Conservation (phyloP, 2,113 vertebrate species). For the Xiphophorus couchianus region DNA sequence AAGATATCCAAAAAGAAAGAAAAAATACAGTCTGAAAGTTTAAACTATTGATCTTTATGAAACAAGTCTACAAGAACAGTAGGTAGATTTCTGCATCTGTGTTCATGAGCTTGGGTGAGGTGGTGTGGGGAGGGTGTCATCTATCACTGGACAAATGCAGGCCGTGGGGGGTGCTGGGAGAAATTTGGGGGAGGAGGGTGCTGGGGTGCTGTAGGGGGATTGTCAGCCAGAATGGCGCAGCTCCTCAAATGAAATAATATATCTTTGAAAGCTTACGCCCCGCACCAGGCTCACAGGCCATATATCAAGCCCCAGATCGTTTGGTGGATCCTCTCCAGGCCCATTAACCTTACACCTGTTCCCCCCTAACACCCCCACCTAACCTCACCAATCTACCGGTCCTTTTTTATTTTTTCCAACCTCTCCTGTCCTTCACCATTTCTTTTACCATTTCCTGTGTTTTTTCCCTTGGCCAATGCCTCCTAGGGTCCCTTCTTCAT, state of each 20-base stretch:
- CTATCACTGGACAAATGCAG: conserved; percentile 98
- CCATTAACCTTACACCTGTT: conserved; percentile 99
- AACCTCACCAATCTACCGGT: conserved; percentile 59
- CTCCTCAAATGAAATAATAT: conserved; percentile 99
- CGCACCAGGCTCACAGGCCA: conserved; percentile 90
- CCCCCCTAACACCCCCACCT: conserved; percentile 78
- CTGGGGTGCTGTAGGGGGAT: conserved; percentile 49
- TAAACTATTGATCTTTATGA: background rate
- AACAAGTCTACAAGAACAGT: conserved; percentile 37
- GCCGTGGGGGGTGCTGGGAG: conserved; percentile 64
- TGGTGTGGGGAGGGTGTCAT: conserved; percentile 83
- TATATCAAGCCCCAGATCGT: conserved; percentile 97
- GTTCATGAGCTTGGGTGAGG: conserved; percentile 51
- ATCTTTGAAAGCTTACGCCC: conserved; percentile 99
- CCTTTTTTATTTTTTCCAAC: conserved; percentile 70
- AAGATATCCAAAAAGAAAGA: conserved; percentile 5
- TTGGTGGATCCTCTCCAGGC: conserved; percentile 98
- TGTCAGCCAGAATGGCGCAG: conserved; percentile 89
- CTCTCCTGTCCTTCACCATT: conserved; percentile 81
- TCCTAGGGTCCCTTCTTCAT: conserved; percentile 88
- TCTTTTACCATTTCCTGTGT: conserved; percentile 81
- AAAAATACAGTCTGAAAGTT: background rate
- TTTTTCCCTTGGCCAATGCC: conserved; percentile 89
- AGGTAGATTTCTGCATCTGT: conserved; percentile 37
- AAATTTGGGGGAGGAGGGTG: conserved; percentile 17